Base-by-base conservation (phyloP, 2,113 vertebrate genomes). In the Nanger granti region DNA sequence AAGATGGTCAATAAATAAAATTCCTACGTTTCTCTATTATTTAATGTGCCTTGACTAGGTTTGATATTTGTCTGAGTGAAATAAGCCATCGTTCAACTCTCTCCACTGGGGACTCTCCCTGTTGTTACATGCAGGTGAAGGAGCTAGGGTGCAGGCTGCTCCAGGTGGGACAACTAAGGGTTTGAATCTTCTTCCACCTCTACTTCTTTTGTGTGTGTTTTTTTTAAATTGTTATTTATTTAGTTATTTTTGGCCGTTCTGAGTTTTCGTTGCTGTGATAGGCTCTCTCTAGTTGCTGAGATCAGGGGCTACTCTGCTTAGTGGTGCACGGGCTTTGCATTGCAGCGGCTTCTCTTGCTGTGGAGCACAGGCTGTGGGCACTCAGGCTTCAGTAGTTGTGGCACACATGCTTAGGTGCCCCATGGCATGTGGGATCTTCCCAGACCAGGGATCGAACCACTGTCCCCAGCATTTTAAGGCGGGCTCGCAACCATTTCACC, bases 1-100 rank as follows among this genome's bases (percentile, higher is more conserved):
- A 84, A 84, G 26, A 54, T 66, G 47, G n/a, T 44, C 90, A 94
- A 34, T 95, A 92, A 87, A n/a, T 93, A 55, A 86, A 93, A 91
- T 82, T 10, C 37, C 52, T 76, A 84, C 69, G 18, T 89, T 79
- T 84, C 73, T 94, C 85, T 94, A 15, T 73, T 90, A 52, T 73
- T 89, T 86, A 85, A 62, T 52, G 15, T n/a, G 47, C 44, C n/a
- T 79, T 87, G 47, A 54, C n/a, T 82, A 9, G 66, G 54, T 79
- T 84, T 91, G 41, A 44, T 88, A 31, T 66, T 73, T 91, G 59
- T 31, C 31, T 66, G 9, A 28, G n/a, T 84, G 37, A 92, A 37
- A 64, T 84, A 82, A 66, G 64, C 66, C 47, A 1, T 9, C 18
- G 1, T 14, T 31, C 26, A 13, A 5, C 73, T 31, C 34, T 82